A percentile compares a stretch with the other conserved stretches of the same genome.
Evolutionary conservation across 1,140 invertebrate species (phyloP).

Genomic region (Aphaenogaster ashmeadi): DNA sequence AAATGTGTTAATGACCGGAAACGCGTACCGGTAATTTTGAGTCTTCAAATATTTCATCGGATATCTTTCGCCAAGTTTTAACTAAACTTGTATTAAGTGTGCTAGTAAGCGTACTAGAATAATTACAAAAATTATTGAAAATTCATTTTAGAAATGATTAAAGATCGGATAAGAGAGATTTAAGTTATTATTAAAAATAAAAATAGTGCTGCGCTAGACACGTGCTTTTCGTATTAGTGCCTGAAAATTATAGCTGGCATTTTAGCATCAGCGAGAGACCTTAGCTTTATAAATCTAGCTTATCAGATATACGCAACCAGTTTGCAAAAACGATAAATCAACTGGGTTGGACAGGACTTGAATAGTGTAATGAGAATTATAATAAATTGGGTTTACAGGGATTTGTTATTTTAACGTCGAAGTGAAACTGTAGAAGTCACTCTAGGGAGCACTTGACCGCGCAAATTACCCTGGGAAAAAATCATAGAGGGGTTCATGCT

Average conservation of each 20-base stretch:
- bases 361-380: constrained; percentile 31
- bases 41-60: constrained; percentile 1
- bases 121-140: constrained; percentile 5
- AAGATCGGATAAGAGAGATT: not conserved
- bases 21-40: not conserved
- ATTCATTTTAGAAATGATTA: not conserved
- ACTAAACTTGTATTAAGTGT: not conserved
- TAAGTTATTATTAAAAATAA: not conserved
- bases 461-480: constrained; percentile 32
- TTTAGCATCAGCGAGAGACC: constrained; percentile 1
- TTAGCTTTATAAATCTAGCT: constrained; percentile 45
- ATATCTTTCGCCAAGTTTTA: not conserved
- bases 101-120: not conserved
- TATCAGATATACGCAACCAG: constrained; percentile 27
- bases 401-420: constrained; percentile 21
- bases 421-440: constrained; percentile 6
- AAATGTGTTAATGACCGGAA: constrained; percentile 26
- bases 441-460: constrained; percentile 15
- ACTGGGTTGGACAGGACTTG: not conserved
- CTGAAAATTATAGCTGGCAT: not conserved
- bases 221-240: not conserved
- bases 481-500: not conserved
- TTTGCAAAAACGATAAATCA: constrained; percentile 39
- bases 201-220: not conserved
- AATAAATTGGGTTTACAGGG: constrained; percentile 44